Conservation (phyloP, 1,140 invertebrate genomes). For the Drosophila micromelanica region DNA sequence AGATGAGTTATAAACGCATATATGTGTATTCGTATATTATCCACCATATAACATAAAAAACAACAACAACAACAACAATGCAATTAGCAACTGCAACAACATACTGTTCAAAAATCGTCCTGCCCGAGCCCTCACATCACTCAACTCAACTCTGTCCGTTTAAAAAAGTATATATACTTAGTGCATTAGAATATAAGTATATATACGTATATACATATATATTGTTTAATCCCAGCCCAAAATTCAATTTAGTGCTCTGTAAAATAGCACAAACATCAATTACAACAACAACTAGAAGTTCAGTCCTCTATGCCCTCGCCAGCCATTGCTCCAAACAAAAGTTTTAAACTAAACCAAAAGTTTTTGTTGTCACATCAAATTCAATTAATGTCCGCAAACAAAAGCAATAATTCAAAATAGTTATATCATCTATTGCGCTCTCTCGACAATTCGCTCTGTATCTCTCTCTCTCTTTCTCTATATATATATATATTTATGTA, state of each 20-base stretch:
- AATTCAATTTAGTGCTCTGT: slow-evolving; percentile 53
- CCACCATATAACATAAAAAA: slow-evolving; percentile 36
- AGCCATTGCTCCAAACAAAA: slow-evolving; percentile 56
- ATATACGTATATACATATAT: slow-evolving; percentile 52
- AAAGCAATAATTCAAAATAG: slow-evolving; percentile 74
- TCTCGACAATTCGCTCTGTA: slow-evolving; percentile 34
- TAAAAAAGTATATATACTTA: slow-evolving; percentile 7
- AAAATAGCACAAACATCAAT: slow-evolving; percentile 17
- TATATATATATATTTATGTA: neutral
- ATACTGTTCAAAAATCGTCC: slow-evolving; percentile 72
- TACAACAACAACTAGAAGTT: slow-evolving; percentile 41
- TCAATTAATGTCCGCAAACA: slow-evolving; percentile 74
- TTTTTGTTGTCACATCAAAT: slow-evolving; percentile 77
- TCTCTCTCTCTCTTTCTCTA: slow-evolving; percentile 27
- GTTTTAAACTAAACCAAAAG: slow-evolving; percentile 50
- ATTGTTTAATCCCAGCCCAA: slow-evolving; percentile 45
- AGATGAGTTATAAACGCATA: slow-evolving; percentile 29
- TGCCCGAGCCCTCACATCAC: slow-evolving; percentile 81
- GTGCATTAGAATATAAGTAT: slow-evolving; percentile 24
- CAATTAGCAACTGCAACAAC: slow-evolving; percentile 53
- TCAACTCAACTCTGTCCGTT: slow-evolving; percentile 30
- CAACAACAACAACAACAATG: slow-evolving; percentile 19
- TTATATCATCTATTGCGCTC: slow-evolving; percentile 45
- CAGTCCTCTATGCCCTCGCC: slow-evolving; percentile 48
- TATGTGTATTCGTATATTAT: slow-evolving; percentile 17